Conservation (phyloP, 2,797 vertebrate species). For the Sarcophilus harrisii region DNA sequence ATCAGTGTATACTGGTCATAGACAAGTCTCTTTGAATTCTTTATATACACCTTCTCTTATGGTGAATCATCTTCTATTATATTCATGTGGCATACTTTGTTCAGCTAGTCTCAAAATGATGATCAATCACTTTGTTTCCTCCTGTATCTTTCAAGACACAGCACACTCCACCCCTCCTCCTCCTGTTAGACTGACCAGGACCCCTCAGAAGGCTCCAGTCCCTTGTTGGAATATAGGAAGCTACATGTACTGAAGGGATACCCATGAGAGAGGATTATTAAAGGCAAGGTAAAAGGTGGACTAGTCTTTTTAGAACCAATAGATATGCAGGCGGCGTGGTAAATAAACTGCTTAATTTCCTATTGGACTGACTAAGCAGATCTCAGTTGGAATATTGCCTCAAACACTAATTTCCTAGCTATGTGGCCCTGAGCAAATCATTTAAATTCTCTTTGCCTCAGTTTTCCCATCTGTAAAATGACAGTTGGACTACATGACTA, state of each 20-base stretch:
- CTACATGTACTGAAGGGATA: background rate
- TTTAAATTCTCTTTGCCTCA: background rate
- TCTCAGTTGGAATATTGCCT: background rate
- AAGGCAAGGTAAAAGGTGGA: background rate
- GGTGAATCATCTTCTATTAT: background rate
- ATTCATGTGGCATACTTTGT: background rate
- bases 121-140: background rate
- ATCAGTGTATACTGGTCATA: background rate
- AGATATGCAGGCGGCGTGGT: background rate
- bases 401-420: background rate
- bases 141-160: background rate
- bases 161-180: background rate
- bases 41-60: background rate
- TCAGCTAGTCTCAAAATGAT: background rate
- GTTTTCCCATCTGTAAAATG: background rate
- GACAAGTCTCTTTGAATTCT: background rate
- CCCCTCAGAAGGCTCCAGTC: background rate
- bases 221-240: background rate
- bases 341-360: background rate
- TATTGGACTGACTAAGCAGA: too few species aligned
- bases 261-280: background rate
- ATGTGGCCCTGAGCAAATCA: background rate
- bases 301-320: background rate
- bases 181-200: background rate
- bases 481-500: background rate